Base-by-base conservation (phyloP, 2,888 invertebrate genomes). In the Neoaliturus tenellus region DNA sequence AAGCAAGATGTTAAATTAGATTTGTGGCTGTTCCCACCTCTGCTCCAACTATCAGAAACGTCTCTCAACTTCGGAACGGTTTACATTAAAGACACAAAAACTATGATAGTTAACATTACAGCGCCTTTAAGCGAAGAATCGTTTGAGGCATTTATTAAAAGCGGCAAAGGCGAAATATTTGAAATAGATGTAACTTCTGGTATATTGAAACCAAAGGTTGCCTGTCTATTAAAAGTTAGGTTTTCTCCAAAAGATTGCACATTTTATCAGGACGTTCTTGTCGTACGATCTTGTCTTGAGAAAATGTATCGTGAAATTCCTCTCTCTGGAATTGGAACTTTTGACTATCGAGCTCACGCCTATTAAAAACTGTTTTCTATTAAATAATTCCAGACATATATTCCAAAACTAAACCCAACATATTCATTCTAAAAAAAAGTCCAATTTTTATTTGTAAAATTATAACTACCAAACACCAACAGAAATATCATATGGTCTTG, bases 311-410 rank as follows among this genome's bases (percentile, higher is more conserved):
- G 39, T 3, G 71, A 71, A 12, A 71, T 71, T 39, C 71, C 39
- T 20, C 71, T 71, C 12, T 39, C 39, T 39, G 71, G 71, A 20
- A 39, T 71, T 31, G 71, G 71, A 2, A 71, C 71, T 71, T 71
- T 39, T 20, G 71, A 71, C 12, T 71, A 71, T 23, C 20, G 41
- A 20, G 41, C 39, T 71, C 71, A 71, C 23, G 20, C 14, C 39
- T 71, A 71, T 23, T 62, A 17, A 62, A n/a, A n/a, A n/a, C n/a
- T n/a, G n/a, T n/a, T n/a, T n/a, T n/a, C n/a, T n/a, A n/a, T n/a
- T n/a, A n/a, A n/a, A n/a, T n/a, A n/a, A n/a, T n/a, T n/a, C n/a
- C n/a, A n/a, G n/a, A n/a, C n/a, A n/a, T n/a, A n/a, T n/a, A n/a
- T n/a, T n/a, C n/a, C n/a, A n/a, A n/a, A n/a, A n/a, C n/a, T n/a